A percentile compares a stretch with the other conserved stretches of the same genome.
Evolutionary conservation across 2,113 vertebrate species (phyloP).

Genomic region (Coracopsis vasa): DNA sequence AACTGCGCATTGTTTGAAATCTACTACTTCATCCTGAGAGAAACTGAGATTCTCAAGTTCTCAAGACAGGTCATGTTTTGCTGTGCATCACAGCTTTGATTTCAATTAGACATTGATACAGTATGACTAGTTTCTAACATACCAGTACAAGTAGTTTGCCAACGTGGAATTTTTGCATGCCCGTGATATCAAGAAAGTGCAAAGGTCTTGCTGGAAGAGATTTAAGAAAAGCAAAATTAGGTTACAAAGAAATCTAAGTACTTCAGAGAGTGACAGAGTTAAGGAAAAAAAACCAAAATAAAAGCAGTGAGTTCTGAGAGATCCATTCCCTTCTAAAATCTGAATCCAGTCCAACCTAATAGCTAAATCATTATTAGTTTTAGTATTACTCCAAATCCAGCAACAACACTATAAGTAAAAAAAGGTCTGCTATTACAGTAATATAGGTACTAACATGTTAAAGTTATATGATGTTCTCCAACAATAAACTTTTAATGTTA

Average conservation of each 20-base stretch:
- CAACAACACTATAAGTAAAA: neutral
- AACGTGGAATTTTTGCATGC: slow-evolving; percentile 97
- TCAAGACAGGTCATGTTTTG: neutral
- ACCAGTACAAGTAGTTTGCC: slow-evolving; percentile 99
- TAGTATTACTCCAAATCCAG: neutral
- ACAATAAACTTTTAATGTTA: neutral
- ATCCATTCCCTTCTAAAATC: neutral
- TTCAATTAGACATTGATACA: neutral
- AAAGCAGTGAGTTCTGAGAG: neutral
- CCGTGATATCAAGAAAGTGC: slow-evolving; percentile 96
- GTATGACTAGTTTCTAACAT: slow-evolving; percentile 59
- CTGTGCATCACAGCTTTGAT: neutral
- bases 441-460: neutral
- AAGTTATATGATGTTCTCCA: neutral
- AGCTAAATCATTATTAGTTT: neutral
- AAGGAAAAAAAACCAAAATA: neutral
- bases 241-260: neutral
- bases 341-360: neutral
- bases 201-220: slow-evolving; percentile 89
- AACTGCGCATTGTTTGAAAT: neutral
- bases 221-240: slow-evolving; percentile 1
- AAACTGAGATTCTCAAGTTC: neutral
- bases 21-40: neutral
- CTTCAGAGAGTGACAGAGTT: neutral
- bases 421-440: neutral